Base-by-base conservation (phyloP, 2,888 invertebrate genomes). In the Apotomis turbidana region DNA sequence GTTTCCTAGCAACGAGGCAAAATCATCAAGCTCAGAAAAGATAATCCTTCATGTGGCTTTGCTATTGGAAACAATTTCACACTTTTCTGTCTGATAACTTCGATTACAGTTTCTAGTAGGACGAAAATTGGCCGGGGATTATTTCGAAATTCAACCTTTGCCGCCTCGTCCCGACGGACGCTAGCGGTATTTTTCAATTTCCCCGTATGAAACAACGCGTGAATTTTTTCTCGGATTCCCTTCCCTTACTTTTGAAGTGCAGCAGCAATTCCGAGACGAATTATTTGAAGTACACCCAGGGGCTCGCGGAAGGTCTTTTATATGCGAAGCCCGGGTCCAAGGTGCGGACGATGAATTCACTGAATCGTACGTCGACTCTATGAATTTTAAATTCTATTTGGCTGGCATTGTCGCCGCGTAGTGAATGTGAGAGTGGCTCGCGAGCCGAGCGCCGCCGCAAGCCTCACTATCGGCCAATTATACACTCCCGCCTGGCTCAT, bases 311-410 rank as follows among this genome's bases (percentile, higher is more conserved):
- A 89, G 88, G 88, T 89, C 88, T 88, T 91, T 91, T 90, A 90
- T 90, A 91, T 91, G 90, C 89, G 88, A 84, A 83, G 82, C 90
- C 86, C 82, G 87, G 88, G 90, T 88, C 88, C 85, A 88, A 91
- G 92, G 91, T 90, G 90, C 88, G 90, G 88, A 83, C 90, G 86
- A 90, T 90, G 91, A 89, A 90, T 92, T 93, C 92, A 90, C 86
- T 90, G 91, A 93, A 91, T 92, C 89, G 90, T 89, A 90, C 87
- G 90, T 87, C 87, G 87, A 84, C 88, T 90, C 92, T 91, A 92
- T 93, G 91, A 92, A 93, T 93, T 91, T 91, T 91, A 92, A 91
- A 91, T 90, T 91, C 85, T 90, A 93, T 93, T 91, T 90, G 89
- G 87, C 85, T 85, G 87, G 86, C 84, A 91, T 90, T 92, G 90